These are phyloP conservation scores for Anthopleura xanthogrammica DNA, from an alignment of 92 coral and sea anemone genomes.

Conservation along the genomic window DNA sequence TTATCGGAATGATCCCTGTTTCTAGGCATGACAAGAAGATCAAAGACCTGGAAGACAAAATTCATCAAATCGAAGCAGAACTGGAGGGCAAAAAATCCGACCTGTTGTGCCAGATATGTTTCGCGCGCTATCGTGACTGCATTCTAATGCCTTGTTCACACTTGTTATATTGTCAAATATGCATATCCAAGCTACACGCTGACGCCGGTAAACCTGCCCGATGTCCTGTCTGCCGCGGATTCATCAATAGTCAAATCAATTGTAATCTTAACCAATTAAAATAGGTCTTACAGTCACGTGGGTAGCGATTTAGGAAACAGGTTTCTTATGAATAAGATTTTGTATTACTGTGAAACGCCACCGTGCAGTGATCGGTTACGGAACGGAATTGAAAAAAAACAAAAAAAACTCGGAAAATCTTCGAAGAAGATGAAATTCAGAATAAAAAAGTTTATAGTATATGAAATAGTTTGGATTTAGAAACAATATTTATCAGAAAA, in stretches of 20 bases:
- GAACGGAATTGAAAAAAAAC: too few species aligned
- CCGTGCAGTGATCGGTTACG: too few species aligned
- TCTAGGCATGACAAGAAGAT: constrained; percentile 9
- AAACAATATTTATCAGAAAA: too few species aligned
- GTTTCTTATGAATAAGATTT: too few species aligned
- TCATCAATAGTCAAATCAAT: constrained; percentile 57
- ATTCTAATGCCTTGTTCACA: constrained; percentile 81
- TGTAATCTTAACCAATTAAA: constrained; percentile 38
- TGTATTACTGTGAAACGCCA: too few species aligned
- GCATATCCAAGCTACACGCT: constrained; percentile 47
- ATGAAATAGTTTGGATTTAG: too few species aligned
- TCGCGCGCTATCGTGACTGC: constrained; percentile 64
- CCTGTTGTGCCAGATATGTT: constrained; percentile 69
- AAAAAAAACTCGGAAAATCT: too few species aligned
- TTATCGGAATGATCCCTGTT: neutral
- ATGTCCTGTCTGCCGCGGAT: constrained; percentile 72
- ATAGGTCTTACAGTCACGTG: neutral
- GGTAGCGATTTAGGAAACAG: neutral
- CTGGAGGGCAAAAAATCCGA: constrained; percentile 26
- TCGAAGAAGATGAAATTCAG: too few species aligned
- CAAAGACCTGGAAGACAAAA: constrained; percentile 19
- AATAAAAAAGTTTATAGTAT: too few species aligned
- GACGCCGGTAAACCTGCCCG: constrained; percentile 38
- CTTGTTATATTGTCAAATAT: constrained; percentile 61
- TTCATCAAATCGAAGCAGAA: neutral